phyloP scores from a whole-genome alignment of 2,113 vertebrate species.

The Sinocyclocheilus maitianheensis region DNA sequence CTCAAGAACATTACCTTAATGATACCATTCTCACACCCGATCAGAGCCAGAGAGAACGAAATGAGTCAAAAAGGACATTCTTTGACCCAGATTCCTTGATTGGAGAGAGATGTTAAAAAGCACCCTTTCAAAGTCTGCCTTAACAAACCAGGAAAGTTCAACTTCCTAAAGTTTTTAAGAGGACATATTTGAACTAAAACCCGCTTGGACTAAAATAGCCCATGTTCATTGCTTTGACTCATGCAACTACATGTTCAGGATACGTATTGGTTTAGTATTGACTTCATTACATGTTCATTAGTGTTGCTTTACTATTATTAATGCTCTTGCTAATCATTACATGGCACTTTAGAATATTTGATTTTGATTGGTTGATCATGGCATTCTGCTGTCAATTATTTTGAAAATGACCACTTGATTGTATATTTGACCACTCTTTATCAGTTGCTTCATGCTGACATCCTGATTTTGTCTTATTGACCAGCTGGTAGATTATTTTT shows the following conservation, averaged over 20 bases:
- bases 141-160: neutral
- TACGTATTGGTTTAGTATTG: neutral
- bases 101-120: slow-evolving; percentile 58
- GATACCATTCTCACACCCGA: slow-evolving; percentile 67
- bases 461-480: neutral
- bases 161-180: neutral
- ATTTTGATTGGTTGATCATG: neutral
- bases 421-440: neutral
- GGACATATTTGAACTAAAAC: neutral
- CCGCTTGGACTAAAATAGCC: neutral
- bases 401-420: neutral
- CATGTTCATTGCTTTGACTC: neutral
- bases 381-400: neutral
- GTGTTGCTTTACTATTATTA: neutral
- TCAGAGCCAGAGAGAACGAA: slow-evolving; percentile 55
- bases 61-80: slow-evolving; percentile 58
- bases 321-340: neutral
- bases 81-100: slow-evolving; percentile 69
- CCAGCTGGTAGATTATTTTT: neutral
- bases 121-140: neutral
- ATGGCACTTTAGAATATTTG: neutral
- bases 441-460: neutral
- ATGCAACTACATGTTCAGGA: neutral
- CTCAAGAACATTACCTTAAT: slow-evolving; percentile 72
- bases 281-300: neutral